Evolutionary conservation across 2,797 vertebrate species (phyloP), one percentile per base, ranked within the genome.

Genomic region (Rhynchotus rufescens): DNA sequence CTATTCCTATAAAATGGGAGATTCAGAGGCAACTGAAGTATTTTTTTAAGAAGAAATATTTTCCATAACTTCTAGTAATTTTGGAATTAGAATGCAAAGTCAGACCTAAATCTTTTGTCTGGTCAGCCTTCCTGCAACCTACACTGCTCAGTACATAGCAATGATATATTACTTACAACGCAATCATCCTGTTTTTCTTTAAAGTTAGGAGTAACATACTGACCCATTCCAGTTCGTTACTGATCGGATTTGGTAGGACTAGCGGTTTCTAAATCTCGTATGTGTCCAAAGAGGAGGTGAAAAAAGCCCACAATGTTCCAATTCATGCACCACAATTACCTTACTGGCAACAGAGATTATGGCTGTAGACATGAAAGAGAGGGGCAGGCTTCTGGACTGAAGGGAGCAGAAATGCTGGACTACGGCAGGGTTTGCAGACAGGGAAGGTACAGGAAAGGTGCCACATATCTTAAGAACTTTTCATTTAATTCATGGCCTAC

Each of bases 1-100:
- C 51, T 45, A 32, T 84, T 68, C 51, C 45, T 77, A 84, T 21
- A 95, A 81, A 88, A 80, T 45, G 89, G 49, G 49, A 88, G 57
- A 92, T 93, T 86, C 26, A 92, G 91, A 84, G 90, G 91, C 84
- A 68, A 10, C 36, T 32, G 22, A 86, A 84, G 25, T 54, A 72
- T 82, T 47, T 49, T 49, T 22, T 51, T 51, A 12, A 51, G 49
- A 51, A 51, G 49, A 12, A 47, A 21, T 14, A 51, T 51, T 51
- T 51, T 25, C 49, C 23, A 51, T 51, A 51, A 51, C 49, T 51
- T 51, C 23, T 36, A 89, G 57, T 77, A 45, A 65, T 86, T 92
- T 75, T 72, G 49, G 45, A 78, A 90, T 86, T 77, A 76, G 91
- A 84, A 84, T 91, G 42, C 82, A 57, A 91, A 42, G 15, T 91